phyloP scores from a whole-genome alignment of 2,113 vertebrate genomes.

The Lichenostomus cassidix region DNA sequence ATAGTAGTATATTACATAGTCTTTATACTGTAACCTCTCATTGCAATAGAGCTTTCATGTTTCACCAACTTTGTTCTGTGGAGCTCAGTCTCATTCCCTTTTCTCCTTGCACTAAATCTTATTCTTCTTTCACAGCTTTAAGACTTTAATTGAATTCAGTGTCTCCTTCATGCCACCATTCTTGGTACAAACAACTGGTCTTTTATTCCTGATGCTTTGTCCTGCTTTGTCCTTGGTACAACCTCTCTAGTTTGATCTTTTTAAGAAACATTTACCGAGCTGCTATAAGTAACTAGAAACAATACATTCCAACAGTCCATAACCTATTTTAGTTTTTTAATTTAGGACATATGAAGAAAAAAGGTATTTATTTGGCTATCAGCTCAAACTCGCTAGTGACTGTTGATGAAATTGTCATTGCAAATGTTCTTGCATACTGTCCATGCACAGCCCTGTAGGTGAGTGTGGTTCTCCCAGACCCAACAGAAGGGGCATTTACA shows the following conservation, averaged over 20 bases:
- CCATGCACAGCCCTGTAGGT: not conserved
- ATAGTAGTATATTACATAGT: not conserved
- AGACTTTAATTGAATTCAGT: not conserved
- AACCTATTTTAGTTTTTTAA: not conserved
- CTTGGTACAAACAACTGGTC: not conserved
- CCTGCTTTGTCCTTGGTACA: not conserved
- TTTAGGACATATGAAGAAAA: not conserved
- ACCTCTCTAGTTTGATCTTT: not conserved
- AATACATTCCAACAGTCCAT: not conserved
- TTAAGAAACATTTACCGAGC: not conserved
- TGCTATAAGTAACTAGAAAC: not conserved
- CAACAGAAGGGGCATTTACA: not conserved
- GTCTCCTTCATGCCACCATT: not conserved
- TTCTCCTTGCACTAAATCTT: not conserved
- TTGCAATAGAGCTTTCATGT: not conserved
- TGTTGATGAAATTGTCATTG: not conserved
- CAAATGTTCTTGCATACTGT: not conserved
- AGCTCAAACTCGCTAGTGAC: not conserved
- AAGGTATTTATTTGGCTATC: not conserved
- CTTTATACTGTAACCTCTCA: not conserved
- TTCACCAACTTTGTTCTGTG: not conserved
- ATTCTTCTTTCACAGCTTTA: not conserved
- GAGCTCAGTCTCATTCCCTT: not conserved
- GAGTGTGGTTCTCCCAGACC: not conserved
- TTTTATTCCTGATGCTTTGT: not conserved